These are phyloP conservation scores for Symphodus melops DNA, from an alignment of 2,113 vertebrate genomes.

Conservation along the genomic window DNA sequence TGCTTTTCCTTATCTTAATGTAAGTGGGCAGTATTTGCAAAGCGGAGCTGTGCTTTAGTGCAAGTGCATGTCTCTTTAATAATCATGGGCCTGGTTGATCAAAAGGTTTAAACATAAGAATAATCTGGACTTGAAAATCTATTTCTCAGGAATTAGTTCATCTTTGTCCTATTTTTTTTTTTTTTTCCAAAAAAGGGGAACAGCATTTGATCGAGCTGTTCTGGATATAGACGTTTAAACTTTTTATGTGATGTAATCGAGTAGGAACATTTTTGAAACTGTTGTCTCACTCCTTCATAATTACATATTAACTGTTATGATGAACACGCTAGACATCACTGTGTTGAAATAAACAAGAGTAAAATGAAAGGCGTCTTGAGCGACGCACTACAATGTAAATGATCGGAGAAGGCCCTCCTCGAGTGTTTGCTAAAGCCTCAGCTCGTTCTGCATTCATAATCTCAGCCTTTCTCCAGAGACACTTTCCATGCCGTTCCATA, in stretches of 20 bases:
- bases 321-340: neutral
- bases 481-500: rapidly evolving
- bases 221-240: too few species aligned
- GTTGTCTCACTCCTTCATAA: neutral
- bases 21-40: neutral
- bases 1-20: neutral
- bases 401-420: neutral
- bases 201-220: too few species aligned
- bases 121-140: too few species aligned
- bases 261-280: too few species aligned
- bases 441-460: neutral
- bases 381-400: neutral
- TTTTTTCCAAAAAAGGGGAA: too few species aligned
- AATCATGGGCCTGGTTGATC: too few species aligned
- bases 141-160: too few species aligned
- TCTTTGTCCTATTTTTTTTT: too few species aligned
- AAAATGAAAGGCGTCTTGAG: neutral
- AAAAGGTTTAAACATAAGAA: too few species aligned
- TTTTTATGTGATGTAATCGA: too few species aligned
- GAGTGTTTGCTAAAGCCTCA: neutral
- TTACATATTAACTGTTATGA: neutral
- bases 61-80: neutral
- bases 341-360: neutral
- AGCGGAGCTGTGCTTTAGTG: neutral
- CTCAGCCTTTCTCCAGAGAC: neutral